phyloP scores from a whole-genome alignment of 2,888 invertebrate species.

The Agrilus mali region DNA sequence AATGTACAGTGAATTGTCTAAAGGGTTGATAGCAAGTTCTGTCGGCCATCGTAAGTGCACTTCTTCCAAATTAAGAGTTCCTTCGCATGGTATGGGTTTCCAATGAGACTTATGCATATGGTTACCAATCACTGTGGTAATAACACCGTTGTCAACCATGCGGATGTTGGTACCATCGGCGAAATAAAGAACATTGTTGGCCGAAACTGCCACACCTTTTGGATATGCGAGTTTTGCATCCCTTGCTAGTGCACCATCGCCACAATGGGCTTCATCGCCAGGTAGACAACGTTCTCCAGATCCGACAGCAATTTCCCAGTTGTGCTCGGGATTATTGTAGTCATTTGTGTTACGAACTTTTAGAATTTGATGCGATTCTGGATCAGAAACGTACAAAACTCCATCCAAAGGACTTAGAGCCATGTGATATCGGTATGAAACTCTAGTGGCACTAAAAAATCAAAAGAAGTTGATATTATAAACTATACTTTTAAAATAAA shows the following conservation, averaged over 20 bases:
- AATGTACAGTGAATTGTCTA: conserved; percentile 89
- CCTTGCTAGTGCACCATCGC: conserved; percentile 84
- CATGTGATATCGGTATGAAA: conserved; percentile 94
- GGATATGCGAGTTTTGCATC: conserved; percentile 92
- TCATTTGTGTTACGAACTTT: conserved; percentile 73
- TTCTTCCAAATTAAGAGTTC: conserved; percentile 81
- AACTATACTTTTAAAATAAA: not conserved
- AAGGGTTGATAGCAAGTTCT: conserved; percentile 83
- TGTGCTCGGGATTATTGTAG: conserved; percentile 74
- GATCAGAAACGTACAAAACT: conserved; percentile 88
- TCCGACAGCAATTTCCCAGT: conserved; percentile 92
- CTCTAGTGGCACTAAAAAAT: conserved; percentile 69
- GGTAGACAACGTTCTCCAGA: conserved; percentile 89
- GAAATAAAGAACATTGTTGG: conserved; percentile 84
- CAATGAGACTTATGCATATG: conserved; percentile 89
- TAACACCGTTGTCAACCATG: conserved; percentile 87
- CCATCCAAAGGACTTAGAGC: conserved; percentile 90
- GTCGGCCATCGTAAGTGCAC: conserved; percentile 95
- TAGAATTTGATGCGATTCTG: conserved; percentile 89
- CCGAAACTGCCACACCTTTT: conserved; percentile 90
- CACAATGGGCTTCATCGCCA: conserved; percentile 89
- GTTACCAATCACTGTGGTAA: conserved; percentile 83
- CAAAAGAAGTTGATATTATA: conserved; percentile 1
- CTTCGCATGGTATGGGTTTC: conserved; percentile 88
- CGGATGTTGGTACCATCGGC: conserved; percentile 90